Evolutionary conservation across 2,797 vertebrate genomes (phyloP).

Genomic region (Hafferia zeledoni): DNA sequence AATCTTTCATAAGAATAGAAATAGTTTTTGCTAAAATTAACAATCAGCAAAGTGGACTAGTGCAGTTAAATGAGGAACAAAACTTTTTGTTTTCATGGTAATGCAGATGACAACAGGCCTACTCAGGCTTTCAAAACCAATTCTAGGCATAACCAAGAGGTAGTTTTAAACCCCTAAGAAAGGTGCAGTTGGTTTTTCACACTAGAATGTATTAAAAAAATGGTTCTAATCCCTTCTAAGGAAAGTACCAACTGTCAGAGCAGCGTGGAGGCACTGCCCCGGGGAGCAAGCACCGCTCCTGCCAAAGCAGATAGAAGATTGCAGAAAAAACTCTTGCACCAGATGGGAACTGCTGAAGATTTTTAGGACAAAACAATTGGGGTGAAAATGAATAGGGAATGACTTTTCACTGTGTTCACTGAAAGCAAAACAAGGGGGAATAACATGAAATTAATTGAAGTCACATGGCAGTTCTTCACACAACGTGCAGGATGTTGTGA

Average conservation of each 20-base stretch:
- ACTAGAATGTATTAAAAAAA: not conserved
- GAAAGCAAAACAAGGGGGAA: not conserved
- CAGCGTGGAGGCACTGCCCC: not conserved
- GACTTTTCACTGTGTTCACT: not conserved
- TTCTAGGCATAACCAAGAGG: not conserved
- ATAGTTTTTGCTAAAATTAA: not conserved
- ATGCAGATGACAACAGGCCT: not conserved
- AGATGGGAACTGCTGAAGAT: not conserved
- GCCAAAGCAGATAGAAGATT: not conserved
- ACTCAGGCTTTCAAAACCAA: not conserved
- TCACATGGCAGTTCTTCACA: not conserved
- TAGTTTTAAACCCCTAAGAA: not conserved
- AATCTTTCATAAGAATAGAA: not conserved
- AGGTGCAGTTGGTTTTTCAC: not conserved
- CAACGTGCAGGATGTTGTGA: not conserved
- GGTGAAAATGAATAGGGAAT: not conserved
- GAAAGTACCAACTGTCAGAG: not conserved
- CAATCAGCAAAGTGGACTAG: not conserved
- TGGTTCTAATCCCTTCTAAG: not conserved
- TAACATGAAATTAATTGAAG: not conserved
- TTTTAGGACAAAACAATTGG: not conserved
- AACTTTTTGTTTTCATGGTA: not conserved
- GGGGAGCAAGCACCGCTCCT: not conserved
- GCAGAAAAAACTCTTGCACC: not conserved
- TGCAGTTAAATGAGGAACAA: not conserved